Base-by-base conservation (phyloP, 2,888 invertebrate genomes). In the Globia sparganii region DNA sequence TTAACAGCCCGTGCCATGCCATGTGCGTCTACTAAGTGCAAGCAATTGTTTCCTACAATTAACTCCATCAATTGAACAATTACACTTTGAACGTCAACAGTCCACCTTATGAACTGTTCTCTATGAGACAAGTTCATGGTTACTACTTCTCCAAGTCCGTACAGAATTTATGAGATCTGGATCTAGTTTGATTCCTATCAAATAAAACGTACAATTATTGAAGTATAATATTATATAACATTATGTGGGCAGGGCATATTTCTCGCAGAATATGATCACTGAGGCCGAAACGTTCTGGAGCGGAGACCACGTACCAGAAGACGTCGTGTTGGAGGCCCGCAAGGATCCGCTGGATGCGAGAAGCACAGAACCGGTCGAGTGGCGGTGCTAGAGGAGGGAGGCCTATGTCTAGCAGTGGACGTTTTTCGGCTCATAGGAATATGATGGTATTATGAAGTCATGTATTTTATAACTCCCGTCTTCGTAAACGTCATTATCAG, bases 31-130 rank as follows among this genome's bases (percentile, higher is more conserved):
- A 31, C 34, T 72, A 77, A 72, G 61, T 78, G 73, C 77, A 68
- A 76, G 21, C 87, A 87, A 87, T 87, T 85, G 85, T 61, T 78
- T 64, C 78, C 83, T 75, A 72, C 80, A 75, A 85, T 86, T 83
- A 80, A 68, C 75, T 72, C 56, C 15, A 56, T n/a, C 81, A 85
- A 85, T 78, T 80, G 81, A 78, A 62, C 80, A 86, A 86, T 86
- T 86, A 76, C 71, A 75, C 77, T 78, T 68, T 65, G 77, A 15
- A 86, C 86, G 78, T 87, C 83, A 83, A 73, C 37, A 77, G 56
- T 75, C 62, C 75, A 86, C 76, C 74, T 79, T 37, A 43, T 69
- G 46, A 74, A 62, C 59, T 78, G 15, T 64, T 68, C n/a, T 78
- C 34, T 78, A 73, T 37, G 34, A 49, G 59, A 53, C 86, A 87